Evolutionary conservation across 2,113 vertebrate genomes (phyloP), one percentile per base, ranked within the genome.

Genomic region (Stegostoma tigrinum): DNA sequence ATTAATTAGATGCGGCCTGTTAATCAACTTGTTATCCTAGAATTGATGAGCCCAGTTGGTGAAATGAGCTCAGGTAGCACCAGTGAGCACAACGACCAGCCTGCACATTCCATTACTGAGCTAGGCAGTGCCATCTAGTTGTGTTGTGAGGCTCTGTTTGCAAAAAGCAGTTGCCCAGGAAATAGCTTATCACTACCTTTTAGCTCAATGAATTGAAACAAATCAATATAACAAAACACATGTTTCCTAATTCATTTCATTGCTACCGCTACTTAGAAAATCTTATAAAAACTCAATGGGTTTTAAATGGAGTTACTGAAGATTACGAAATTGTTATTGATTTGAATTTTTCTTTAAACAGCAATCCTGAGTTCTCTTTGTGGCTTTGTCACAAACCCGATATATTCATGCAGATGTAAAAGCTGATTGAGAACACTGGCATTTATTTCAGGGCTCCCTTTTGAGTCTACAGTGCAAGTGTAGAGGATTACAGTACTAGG

Each of bases 241-340:
- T 70, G 55, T 94, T 90, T 94, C 91, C 91, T 94, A 38, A 94
- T 45, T 68, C 64, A 24, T 67, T 38, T 94, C 66, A 38, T 94
- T 94, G 19, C 91, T 70, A 30, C 23, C 2, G 12, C 64, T 45
- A 67, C 66, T 94, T 66, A 23, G 91, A 68, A 68, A 94, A 68
- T 42, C 64, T 94, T 67, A 67, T 94, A 64, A 67, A 94, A 94
- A 68, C 45, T 42, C 66, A 94, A 45, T 42, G 15, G 91, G 90
- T 93, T 93, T 93, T 94, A 42, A 68, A 68, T 94, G 91, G n/a
- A 45, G 64, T 94, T 27, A 45, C 64, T 68, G 91, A 68, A 94
- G 91, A 94, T 94, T 42, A 94, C 66, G 90, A 67, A n/a, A 94
- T 94, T n/a, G 64, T 45, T 94, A 68, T 94, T 94, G 91, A 94